phyloP scores from a whole-genome alignment of 2,113 vertebrate genomes.

The Ceratotherium simum region DNA sequence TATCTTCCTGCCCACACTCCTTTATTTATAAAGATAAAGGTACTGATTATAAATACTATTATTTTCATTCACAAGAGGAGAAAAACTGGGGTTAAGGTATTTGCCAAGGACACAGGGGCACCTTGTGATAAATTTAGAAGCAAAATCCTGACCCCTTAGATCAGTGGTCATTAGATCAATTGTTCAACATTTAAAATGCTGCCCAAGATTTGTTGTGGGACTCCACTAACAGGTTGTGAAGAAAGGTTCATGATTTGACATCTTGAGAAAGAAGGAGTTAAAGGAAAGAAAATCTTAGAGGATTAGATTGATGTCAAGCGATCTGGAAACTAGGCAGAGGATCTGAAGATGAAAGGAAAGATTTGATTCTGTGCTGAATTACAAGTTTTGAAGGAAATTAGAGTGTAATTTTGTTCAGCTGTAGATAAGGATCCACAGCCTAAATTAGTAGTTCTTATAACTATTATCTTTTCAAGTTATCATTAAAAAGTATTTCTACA shows the following conservation, averaged over 20 bases:
- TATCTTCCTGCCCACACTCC: not conserved
- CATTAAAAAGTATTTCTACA: conserved; percentile 60
- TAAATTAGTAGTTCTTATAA: conserved; percentile 63
- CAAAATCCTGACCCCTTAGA: not conserved
- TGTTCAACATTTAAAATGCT: conserved; percentile 20
- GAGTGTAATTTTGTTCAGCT: conserved; percentile 63
- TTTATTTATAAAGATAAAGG: conserved; percentile 33
- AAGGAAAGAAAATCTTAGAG: conserved; percentile 45
- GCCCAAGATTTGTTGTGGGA: not conserved
- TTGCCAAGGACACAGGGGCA: not conserved
- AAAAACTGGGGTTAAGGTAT: not conserved
- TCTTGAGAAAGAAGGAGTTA: conserved; percentile 64
- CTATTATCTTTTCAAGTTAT: conserved; percentile 57
- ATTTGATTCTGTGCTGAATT: conserved; percentile 71
- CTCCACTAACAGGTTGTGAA: not conserved
- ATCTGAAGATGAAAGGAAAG: conserved; percentile 70
- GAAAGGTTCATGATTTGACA: not conserved
- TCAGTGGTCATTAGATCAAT: not conserved
- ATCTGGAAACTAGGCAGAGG: conserved; percentile 55
- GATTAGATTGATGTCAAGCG: conserved; percentile 49
- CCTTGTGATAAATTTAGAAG: not conserved
- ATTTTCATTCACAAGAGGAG: not conserved
- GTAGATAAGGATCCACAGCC: conserved; percentile 47
- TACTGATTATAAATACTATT: not conserved
- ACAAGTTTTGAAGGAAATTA: conserved; percentile 69